Evolutionary conservation across 2,888 invertebrate genomes (phyloP).

Genomic region (Hipparchia sbordonii): DNA sequence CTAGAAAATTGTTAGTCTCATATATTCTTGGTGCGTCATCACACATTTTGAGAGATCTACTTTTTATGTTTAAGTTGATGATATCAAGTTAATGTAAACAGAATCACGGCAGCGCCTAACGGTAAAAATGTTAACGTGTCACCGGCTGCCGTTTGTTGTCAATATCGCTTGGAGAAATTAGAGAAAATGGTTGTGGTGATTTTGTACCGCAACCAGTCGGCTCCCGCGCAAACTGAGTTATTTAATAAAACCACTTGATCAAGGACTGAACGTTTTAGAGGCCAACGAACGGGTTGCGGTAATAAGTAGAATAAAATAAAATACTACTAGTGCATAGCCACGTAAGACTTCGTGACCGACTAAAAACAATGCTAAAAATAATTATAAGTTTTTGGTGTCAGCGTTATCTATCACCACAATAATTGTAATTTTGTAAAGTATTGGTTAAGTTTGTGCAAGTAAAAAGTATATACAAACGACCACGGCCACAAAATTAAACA

Average conservation of each 20-base stretch:
- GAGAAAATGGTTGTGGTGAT: conserved; percentile 38
- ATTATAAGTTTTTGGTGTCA: no score
- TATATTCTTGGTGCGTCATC: background rate
- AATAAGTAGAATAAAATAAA: background rate
- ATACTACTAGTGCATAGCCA: no score
- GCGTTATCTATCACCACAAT: no score
- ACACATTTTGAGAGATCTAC: background rate
- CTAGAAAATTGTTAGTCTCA: background rate
- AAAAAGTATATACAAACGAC: no score
- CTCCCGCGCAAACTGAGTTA: conserved; percentile 27
- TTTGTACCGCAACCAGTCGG: conserved; percentile 34
- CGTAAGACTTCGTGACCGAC: no score
- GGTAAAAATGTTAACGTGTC: conserved; percentile 26
- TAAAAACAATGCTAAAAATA: no score
- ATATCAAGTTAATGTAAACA: conserved; percentile 7
- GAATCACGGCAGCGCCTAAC: conserved; percentile 9
- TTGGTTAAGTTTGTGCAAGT: no score
- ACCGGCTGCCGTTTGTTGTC: conserved; percentile 25
- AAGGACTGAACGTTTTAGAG: conserved; percentile 30
- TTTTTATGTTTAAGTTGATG: background rate
- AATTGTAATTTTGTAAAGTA: no score
- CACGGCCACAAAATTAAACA: no score
- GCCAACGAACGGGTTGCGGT: conserved; percentile 30
- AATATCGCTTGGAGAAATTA: conserved; percentile 32
- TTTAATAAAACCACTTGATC: conserved; percentile 28